Conservation (phyloP, 2,888 invertebrate species). For the Marronus borbonicus region DNA sequence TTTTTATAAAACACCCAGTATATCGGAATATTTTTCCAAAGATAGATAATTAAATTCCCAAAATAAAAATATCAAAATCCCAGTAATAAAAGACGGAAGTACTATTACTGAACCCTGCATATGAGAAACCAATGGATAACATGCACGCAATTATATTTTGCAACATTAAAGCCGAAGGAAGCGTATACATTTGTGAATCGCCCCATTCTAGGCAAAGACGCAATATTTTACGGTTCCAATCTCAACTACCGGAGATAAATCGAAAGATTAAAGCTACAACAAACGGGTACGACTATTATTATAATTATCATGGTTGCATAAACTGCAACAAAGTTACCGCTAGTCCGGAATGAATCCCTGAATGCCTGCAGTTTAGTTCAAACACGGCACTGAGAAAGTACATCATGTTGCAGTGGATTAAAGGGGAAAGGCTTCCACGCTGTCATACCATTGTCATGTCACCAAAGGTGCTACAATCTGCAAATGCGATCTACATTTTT, state of each 20-base stretch:
- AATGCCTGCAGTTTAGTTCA: neutral
- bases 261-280: constrained; percentile 10
- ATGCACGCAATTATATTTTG: no score
- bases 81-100: no score
- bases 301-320: constrained; percentile 23
- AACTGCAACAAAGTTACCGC: constrained; percentile 24
- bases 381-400: constrained; percentile 19
- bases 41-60: no score
- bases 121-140: no score
- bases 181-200: no score
- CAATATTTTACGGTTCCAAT: neutral
- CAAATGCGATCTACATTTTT: constrained; percentile 12
- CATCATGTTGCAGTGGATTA: constrained; percentile 17
- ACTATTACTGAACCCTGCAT: no score
- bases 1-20: no score
- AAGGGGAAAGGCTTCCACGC: constrained; percentile 5
- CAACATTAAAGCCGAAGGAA: no score
- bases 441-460: constrained; percentile 15
- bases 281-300: neutral
- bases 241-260: constrained; percentile 9
- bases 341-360: neutral
- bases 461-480: constrained; percentile 8
- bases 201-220: neutral
- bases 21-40: no score
- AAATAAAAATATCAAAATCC: no score